A percentile compares a stretch with the other conserved stretches of the same genome.
phyloP scores from a whole-genome alignment of 2,888 invertebrate genomes.

The Eutolmus rufibarbis region DNA sequence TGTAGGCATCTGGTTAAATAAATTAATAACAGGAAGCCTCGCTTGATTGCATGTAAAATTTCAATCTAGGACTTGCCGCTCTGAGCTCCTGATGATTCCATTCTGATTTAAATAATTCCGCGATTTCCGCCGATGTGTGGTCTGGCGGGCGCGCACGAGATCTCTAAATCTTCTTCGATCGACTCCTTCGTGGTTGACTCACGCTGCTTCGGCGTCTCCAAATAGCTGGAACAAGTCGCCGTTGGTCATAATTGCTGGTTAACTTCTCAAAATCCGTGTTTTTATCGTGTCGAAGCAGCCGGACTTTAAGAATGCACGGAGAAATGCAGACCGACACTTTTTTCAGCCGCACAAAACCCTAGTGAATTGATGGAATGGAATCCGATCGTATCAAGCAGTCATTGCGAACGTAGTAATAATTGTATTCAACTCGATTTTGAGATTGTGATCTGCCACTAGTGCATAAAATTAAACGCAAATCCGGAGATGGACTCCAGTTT shows the following conservation, averaged over 20 bases:
- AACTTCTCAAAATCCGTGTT: background rate
- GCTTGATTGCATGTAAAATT: slow-evolving; percentile 36
- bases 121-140: background rate
- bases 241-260: background rate
- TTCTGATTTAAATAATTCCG: slow-evolving; percentile 1
- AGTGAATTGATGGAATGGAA: background rate
- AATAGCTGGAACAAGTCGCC: background rate
- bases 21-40: slow-evolving; percentile 39
- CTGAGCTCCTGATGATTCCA: background rate
- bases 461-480: slow-evolving; percentile 24
- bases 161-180: background rate
- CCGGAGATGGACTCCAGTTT: background rate
- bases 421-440: background rate
- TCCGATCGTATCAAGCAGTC: slow-evolving; percentile 13
- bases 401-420: slow-evolving; percentile 1
- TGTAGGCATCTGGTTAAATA: slow-evolving; percentile 35
- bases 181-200: background rate
- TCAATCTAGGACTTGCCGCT: slow-evolving; percentile 26
- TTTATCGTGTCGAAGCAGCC: background rate
- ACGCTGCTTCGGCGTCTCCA: background rate
- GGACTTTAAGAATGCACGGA: background rate
- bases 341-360: background rate
- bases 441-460: slow-evolving; percentile 32
- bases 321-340: background rate
- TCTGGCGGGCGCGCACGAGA: background rate